Percentiles rank a stretch among this genome's conserved stretches.
phyloP scores from a whole-genome alignment of 53 echinoderm and acorn worm genomes.

The Apostichopus leukothele region DNA sequence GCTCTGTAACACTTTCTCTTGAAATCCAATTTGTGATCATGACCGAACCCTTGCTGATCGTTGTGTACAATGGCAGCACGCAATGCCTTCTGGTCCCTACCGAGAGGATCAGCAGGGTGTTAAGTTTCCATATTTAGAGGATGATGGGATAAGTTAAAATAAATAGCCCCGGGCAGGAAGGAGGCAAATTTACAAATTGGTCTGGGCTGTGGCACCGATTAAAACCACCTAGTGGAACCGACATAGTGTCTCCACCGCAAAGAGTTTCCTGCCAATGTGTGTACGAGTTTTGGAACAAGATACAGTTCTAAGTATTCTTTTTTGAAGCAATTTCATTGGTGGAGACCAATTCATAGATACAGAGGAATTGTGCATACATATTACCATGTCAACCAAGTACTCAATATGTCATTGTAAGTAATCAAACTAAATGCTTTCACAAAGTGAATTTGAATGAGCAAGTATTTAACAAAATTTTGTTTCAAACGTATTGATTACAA shows the following conservation, averaged over 20 bases:
- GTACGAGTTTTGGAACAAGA: neutral
- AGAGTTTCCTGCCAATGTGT: neutral
- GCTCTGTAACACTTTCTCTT: slow-evolving; percentile 19
- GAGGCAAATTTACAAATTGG: slow-evolving; percentile 46
- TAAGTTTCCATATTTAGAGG: slow-evolving; percentile 31
- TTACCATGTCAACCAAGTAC: too few relatives aligned
- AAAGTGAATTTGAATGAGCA: too few relatives aligned
- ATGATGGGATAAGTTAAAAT: slow-evolving; percentile 27
- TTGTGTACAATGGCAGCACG: neutral
- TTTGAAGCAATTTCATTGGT: too few relatives aligned
- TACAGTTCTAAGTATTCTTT: neutral
- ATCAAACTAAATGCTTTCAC: too few relatives aligned
- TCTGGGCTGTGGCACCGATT: slow-evolving; percentile 2
- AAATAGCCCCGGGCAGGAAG: slow-evolving; percentile 31
- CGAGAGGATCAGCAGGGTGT: slow-evolving; percentile 17
- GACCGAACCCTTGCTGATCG: neutral
- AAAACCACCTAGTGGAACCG: slow-evolving; percentile 38
- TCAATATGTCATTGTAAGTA: too few relatives aligned
- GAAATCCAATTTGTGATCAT: slow-evolving; percentile 19
- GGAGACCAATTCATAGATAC: too few relatives aligned
- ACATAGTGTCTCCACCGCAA: slow-evolving; percentile 40
- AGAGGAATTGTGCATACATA: too few relatives aligned
- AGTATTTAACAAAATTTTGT: too few relatives aligned
- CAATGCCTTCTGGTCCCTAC: neutral
- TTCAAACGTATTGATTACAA: too few relatives aligned